Percentiles rank a stretch among this genome's conserved stretches.
These are phyloP conservation scores for Pipistrellus pygmaeus DNA, from an alignment of 2,797 vertebrate species.

Conservation along the genomic window DNA sequence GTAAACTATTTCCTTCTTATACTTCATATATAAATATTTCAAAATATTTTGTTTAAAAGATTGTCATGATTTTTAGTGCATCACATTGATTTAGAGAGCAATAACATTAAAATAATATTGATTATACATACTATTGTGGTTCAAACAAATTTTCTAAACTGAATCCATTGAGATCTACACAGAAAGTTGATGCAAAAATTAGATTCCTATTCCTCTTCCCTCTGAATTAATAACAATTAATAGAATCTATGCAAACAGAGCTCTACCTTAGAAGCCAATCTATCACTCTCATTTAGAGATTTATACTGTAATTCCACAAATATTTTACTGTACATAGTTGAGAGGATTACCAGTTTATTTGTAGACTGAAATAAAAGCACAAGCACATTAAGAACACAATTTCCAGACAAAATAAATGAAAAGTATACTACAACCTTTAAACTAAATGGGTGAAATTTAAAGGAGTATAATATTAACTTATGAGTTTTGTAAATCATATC, in stretches of 20 bases:
- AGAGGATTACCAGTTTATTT: conserved; percentile 15
- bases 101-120: too few relatives aligned
- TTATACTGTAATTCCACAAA: conserved; percentile 36
- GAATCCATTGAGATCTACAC: not conserved
- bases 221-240: conserved; percentile 5
- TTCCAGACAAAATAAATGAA: conserved; percentile 56
- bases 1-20: conserved; percentile 19
- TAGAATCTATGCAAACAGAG: not conserved
- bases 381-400: conserved; percentile 37
- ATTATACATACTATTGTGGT: not conserved
- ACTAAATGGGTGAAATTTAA: conserved; percentile 15
- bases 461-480: not conserved
- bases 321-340: conserved; percentile 40
- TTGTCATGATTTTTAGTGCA: conserved; percentile 7
- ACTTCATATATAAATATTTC: not conserved
- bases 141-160: conserved; percentile 7
- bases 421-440: not conserved
- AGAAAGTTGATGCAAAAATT: not conserved
- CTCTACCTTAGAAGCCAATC: not conserved
- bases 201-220: not conserved
- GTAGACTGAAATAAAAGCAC: conserved; percentile 6
- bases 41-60: conserved; percentile 25
- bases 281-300: conserved; percentile 44
- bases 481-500: conserved; percentile 32
- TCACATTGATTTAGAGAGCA: not conserved